Base-by-base conservation (phyloP, 2,113 vertebrate species). In the Apistogramma diplotaenia region DNA sequence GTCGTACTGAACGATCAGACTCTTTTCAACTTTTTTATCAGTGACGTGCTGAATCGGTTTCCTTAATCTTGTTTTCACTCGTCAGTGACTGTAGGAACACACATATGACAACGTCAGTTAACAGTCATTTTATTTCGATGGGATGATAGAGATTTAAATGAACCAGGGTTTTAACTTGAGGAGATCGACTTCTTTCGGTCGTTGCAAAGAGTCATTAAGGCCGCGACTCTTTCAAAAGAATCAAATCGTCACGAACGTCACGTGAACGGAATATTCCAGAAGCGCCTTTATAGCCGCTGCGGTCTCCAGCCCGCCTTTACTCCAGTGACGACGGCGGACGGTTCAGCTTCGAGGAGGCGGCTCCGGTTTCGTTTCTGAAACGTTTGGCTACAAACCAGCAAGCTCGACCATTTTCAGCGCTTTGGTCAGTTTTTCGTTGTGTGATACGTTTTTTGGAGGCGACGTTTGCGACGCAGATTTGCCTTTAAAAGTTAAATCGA, bases 211-310 rank as follows among this genome's bases (percentile, higher is more conserved):
- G 13, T 40, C 71, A 25, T 25, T 8, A 13, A n/a, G 6, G 0
- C 40, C 11, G 4, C 33, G 59, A 81, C 0, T 0, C 9, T 37
- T 55, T 78, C 27, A 67, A 67, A 54, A 23, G 4, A 31, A 18
- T 31, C 10, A 1, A n/a, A 16, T 61, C 55, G 5, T 12, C 7
- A 10, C 0, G 15, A 12, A 1, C 31, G 6, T 1, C 85, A 76
- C 76, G 62, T 80, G 81, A 90, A 72, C 74, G 89, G 80, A 90
- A 89, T 12, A 55, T 91, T 90, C 88, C 84, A 85, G 23, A 13
- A 6, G 2, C 6, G 3, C 1, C 5, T 53, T n/a, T 46, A 61
- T 13, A 0, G 6, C 9, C 0, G 29, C 19, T 4, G 56, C 29
- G 8, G 55, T 37, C 0, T 43, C 29, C 0, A 0, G 1, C 1